Evolutionary conservation across 2,888 invertebrate genomes (phyloP).

Genomic region (Eupithecia exiguata): DNA sequence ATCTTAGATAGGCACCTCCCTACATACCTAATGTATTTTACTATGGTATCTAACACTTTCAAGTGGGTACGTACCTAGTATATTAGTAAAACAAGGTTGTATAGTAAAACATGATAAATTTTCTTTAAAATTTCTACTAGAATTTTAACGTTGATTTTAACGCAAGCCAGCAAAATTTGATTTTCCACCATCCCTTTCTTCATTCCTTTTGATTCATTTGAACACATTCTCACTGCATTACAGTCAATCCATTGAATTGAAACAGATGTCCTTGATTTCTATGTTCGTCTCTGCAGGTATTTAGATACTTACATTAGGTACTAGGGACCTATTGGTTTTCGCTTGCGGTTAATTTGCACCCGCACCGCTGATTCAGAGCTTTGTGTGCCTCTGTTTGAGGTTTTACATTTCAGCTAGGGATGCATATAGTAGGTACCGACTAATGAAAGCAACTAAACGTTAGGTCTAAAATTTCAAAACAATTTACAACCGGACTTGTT

Average conservation of each 20-base stretch:
- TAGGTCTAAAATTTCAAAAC: no score
- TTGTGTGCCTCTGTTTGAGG: conserved; percentile 13
- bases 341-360: conserved; percentile 26
- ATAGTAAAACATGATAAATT: background rate
- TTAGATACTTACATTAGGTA: no score
- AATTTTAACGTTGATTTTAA: background rate
- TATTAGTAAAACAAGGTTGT: no score
- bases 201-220: conserved; percentile 1
- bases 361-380: conserved; percentile 10
- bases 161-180: background rate
- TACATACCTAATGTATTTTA: no score
- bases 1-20: background rate
- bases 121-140: background rate
- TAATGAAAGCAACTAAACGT: no score
- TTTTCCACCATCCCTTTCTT: background rate
- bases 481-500: no score
- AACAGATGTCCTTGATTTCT: background rate
- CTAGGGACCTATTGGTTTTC: conserved; percentile 17
- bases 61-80: background rate
- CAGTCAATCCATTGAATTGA: background rate
- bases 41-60: background rate
- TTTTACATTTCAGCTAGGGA: background rate
- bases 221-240: background rate
- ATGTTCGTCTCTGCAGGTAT: background rate
- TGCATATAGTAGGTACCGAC: no score